Base-by-base conservation (phyloP, 1,140 invertebrate species). In the Bombus consobrinus region DNA sequence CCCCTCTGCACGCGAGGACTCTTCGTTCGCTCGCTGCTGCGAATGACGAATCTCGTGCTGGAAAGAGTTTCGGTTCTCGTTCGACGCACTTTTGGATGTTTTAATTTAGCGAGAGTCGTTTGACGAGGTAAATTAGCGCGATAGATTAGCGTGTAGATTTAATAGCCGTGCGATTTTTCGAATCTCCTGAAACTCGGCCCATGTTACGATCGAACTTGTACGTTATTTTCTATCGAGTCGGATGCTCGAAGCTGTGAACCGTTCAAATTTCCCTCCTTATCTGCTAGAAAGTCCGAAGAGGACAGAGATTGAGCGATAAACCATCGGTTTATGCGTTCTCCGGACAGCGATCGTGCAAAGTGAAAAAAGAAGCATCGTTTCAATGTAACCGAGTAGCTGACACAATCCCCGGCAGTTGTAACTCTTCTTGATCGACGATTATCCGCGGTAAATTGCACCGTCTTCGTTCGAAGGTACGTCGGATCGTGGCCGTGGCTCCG, bases 391-490 rank as follows among this genome's bases (percentile, higher is more conserved):
- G 85, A 81, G 72, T 75, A 74, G 83, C 82, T 80, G 86, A 90
- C 80, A 69, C 80, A 69, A 90, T 88, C 79, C 32, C 79, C 62
- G 76, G 71, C 74, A 68, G 86, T 82, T 75, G 81, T 88, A 90
- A 90, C 89, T 90, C 89, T 69, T 77, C 59, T 73, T 75, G 89
- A 90, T 86, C 87, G 83, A 78, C 83, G 89, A 90, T 90, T 90
- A 90, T 79, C 87, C 75, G 59, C 68, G 59, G 74, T 88, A 90
- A 90, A 86, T 90, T 83, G 88, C 88, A 37, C 37, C 78, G 79
- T 80, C 85, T 47, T 4, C 57, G 28, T n/a, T 41, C 39, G 57
- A 22, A 41, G 57, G 34, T 28, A 41, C 71, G 41, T 28, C 71
- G 28, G n/a, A 43, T 71, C 69, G 69, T 41, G n/a, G 28, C 57